A percentile compares a stretch with the other conserved stretches of the same genome.
These are phyloP conservation scores for Thunnus thynnus DNA, from an alignment of 2,113 vertebrate species.

Conservation along the genomic window DNA sequence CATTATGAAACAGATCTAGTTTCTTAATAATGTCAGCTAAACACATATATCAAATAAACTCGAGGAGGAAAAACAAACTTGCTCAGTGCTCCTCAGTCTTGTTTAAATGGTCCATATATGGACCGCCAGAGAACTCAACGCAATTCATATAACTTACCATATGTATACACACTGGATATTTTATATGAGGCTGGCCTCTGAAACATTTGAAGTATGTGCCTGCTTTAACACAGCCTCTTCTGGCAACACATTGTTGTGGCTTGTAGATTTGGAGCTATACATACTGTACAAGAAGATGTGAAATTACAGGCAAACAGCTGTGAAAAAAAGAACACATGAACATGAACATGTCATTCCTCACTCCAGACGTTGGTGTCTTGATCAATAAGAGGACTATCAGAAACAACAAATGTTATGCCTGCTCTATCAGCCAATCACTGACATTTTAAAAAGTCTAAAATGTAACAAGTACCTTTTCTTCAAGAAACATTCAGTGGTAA, in stretches of 20 bases:
- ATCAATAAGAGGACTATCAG: too few relatives aligned
- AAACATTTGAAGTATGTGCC: slow-evolving; percentile 2
- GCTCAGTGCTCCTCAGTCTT: neutral
- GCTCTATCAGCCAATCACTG: too few relatives aligned
- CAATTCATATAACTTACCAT: neutral
- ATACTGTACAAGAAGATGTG: neutral
- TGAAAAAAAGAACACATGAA: too few relatives aligned
- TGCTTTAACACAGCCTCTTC: neutral
- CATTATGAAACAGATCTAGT: too few relatives aligned
- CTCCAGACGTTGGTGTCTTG: too few relatives aligned
- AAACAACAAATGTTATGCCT: too few relatives aligned
- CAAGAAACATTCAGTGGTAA: neutral
- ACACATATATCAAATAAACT: slow-evolving; percentile 13
- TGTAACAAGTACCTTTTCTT: neutral
- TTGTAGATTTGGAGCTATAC: neutral
- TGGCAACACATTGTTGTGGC: neutral
- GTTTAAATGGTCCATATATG: slow-evolving; percentile 24
- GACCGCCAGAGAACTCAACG: neutral
- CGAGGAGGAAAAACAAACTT: neutral
- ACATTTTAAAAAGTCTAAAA: neutral
- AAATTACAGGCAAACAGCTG: neutral
- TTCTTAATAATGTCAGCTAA: neutral
- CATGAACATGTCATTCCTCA: too few relatives aligned
- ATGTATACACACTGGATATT: neutral
- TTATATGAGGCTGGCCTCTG: neutral